Conservation (phyloP, 2,888 invertebrate genomes). For the Physocephala rufipes region DNA sequence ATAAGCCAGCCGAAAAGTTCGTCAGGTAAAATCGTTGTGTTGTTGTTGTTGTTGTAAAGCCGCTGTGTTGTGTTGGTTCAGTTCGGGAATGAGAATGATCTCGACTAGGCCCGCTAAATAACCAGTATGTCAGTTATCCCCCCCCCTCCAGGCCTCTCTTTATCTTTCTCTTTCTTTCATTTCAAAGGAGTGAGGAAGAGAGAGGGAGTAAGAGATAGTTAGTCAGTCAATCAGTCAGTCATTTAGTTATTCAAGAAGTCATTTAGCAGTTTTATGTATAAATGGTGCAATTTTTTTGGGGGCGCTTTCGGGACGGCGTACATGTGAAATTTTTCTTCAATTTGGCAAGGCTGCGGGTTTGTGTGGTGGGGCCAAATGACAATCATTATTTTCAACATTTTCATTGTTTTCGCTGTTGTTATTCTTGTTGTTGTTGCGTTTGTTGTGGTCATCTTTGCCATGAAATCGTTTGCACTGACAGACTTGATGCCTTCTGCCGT, state of each 20-base stretch:
- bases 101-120: too few species aligned
- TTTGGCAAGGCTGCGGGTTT: conserved; percentile 16
- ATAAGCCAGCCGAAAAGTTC: too few species aligned
- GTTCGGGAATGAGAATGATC: too few species aligned
- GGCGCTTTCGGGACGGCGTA: conserved; percentile 10
- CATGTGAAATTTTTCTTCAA: conserved; percentile 28
- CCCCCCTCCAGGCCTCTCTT: too few species aligned
- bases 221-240: conserved; percentile 5
- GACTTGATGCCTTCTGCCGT: conserved; percentile 19
- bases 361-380: not conserved
- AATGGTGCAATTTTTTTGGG: not conserved
- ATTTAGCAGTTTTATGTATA: not conserved
- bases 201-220: not conserved
- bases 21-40: too few species aligned
- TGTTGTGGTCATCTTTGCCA: not conserved
- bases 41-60: not conserved
- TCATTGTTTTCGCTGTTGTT: too few species aligned
- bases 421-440: too few species aligned
- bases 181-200: too few species aligned
- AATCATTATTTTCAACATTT: too few species aligned
- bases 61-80: too few species aligned
- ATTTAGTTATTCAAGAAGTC: not conserved
- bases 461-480: conserved; percentile 28
- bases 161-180: too few species aligned
- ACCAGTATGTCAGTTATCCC: too few species aligned